A percentile compares a stretch with the other conserved stretches of the same genome.
phyloP scores from a whole-genome alignment of 2,888 invertebrate genomes.

The Sarcophaga variegata region DNA sequence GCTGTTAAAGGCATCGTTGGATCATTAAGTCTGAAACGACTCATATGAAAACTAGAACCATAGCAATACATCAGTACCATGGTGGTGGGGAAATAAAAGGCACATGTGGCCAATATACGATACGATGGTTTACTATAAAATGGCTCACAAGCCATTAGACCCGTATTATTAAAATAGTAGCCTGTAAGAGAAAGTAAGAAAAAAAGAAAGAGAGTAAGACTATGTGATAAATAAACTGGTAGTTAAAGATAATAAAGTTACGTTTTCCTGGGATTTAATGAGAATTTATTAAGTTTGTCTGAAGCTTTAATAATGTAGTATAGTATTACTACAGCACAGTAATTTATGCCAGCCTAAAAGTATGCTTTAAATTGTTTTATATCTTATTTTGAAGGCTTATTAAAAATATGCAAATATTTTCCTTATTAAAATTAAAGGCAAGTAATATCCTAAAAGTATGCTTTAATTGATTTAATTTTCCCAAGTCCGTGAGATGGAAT shows the following conservation, averaged over 20 bases:
- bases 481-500: fast-evolving
- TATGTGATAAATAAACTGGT: not conserved
- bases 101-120: slow-evolving; percentile 92
- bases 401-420: too few relatives aligned
- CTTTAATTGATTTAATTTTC: too few relatives aligned
- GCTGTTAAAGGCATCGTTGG: slow-evolving; percentile 82
- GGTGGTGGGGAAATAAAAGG: slow-evolving; percentile 94
- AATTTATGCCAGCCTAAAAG: not conserved
- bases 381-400: not conserved
- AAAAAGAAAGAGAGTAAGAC: not conserved
- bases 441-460: too few relatives aligned
- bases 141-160: slow-evolving; percentile 93
- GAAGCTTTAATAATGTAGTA: not conserved
- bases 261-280: not conserved
- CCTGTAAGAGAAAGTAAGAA: slow-evolving; percentile 81
- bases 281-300: not conserved
- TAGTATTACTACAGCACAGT: not conserved
- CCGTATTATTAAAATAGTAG: slow-evolving; percentile 93
- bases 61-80: slow-evolving; percentile 97
- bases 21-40: slow-evolving; percentile 86
- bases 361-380: not conserved
- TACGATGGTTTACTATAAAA: slow-evolving; percentile 89
- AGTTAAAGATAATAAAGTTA: not conserved
- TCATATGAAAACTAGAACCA: slow-evolving; percentile 94
- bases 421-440: too few relatives aligned